These are phyloP conservation scores for Cylloceria caligata DNA, from an alignment of 2,888 invertebrate genomes.

Conservation along the genomic window DNA sequence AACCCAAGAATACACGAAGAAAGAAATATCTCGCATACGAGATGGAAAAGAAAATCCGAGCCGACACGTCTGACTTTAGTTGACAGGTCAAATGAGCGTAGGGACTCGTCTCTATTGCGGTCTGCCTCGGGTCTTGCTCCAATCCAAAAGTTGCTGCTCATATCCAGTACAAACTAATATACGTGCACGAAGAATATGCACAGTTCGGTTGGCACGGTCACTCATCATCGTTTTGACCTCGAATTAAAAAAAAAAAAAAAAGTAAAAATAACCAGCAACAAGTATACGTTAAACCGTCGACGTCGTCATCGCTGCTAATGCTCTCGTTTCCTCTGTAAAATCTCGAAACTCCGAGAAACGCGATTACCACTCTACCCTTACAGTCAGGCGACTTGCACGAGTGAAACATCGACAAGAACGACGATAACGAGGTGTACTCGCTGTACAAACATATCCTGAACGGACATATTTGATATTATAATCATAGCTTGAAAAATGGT, in stretches of 20 bases:
- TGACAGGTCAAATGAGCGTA: constrained; percentile 59
- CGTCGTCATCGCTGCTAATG: constrained; percentile 27
- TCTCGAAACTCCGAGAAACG: constrained; percentile 28
- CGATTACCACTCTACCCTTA: constrained; percentile 1
- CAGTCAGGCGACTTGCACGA: neutral
- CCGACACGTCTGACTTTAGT: constrained; percentile 57
- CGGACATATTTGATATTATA: no score
- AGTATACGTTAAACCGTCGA: neutral
- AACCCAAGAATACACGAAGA: neutral
- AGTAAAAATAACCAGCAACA: neutral
- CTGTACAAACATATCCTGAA: no score
- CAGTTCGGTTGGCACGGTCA: constrained; percentile 3
- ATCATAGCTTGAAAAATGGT: no score
- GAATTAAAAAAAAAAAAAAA: constrained; percentile 26
- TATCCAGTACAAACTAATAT: constrained; percentile 9
- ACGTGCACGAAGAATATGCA: neutral
- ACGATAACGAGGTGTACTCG: neutral
- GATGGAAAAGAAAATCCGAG: constrained; percentile 35
- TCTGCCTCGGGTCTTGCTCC: constrained; percentile 36
- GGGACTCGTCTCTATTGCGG: constrained; percentile 70
- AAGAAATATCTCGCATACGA: neutral
- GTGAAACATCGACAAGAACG: neutral
- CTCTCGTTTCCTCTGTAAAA: neutral
- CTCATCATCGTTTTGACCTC: constrained; percentile 47
- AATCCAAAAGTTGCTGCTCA: neutral